Evolutionary conservation across 2,888 invertebrate species (phyloP).

Genomic region (Erebia epiphron): DNA sequence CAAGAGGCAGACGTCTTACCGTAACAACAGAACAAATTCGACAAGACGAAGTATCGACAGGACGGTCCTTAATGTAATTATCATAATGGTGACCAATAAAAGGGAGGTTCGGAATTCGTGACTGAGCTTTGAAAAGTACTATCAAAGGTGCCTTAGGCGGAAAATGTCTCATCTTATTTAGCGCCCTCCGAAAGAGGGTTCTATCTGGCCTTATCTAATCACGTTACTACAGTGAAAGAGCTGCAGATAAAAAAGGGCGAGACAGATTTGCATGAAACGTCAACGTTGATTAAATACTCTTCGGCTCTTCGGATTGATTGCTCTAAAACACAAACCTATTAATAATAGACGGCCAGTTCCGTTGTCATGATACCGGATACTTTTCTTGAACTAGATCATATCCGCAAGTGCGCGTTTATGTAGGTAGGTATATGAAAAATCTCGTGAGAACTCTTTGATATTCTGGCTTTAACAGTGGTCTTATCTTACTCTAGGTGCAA

Average conservation of each 20-base stretch:
- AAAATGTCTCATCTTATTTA: slow-evolving; percentile 82
- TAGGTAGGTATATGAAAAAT: no score
- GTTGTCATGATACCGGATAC: background rate
- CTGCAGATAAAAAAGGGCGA: slow-evolving; percentile 71
- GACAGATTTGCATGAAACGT: slow-evolving; percentile 79
- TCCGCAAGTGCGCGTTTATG: no score
- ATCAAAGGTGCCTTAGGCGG: slow-evolving; percentile 79
- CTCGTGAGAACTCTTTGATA: no score
- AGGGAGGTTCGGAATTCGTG: slow-evolving; percentile 78
- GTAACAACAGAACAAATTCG: slow-evolving; percentile 80
- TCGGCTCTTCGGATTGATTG: slow-evolving; percentile 1
- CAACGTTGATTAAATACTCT: slow-evolving; percentile 65
- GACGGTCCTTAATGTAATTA: slow-evolving; percentile 79
- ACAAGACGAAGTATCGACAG: slow-evolving; percentile 77
- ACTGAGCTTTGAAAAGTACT: slow-evolving; percentile 80
- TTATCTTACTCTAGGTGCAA: no score
- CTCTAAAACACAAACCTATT: slow-evolving; percentile 1
- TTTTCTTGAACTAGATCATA: no score
- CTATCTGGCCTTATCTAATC: slow-evolving; percentile 72
- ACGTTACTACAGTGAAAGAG: slow-evolving; percentile 74
- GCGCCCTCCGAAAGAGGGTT: slow-evolving; percentile 69
- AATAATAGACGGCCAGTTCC: background rate
- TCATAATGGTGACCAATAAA: slow-evolving; percentile 82
- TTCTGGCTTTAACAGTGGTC: no score
- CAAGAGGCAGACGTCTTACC: slow-evolving; percentile 72